Conservation (phyloP, 2,797 vertebrate species). For the Stomatorhinus walkeri region DNA sequence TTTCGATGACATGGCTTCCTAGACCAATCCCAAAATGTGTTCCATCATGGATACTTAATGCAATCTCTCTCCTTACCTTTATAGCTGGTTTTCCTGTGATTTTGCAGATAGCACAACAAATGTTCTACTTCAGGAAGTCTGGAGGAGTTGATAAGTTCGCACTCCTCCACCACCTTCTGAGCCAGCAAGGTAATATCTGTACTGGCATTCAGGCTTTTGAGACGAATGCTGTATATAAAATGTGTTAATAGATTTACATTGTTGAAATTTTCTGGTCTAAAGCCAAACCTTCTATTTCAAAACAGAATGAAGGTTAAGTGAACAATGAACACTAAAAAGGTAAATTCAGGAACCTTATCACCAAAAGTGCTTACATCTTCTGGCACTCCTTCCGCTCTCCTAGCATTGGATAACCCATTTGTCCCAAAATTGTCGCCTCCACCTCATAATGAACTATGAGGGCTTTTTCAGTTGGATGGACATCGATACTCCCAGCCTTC, state of each 20-base stretch:
- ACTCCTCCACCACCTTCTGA: slow-evolving; percentile 86
- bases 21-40: slow-evolving; percentile 29
- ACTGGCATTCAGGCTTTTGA: slow-evolving; percentile 80
- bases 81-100: slow-evolving; percentile 68
- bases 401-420: slow-evolving; percentile 73
- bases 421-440: slow-evolving; percentile 82
- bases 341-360: not conserved
- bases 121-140: slow-evolving; percentile 82
- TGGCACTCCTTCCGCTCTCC: slow-evolving; percentile 86
- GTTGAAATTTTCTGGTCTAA: not conserved
- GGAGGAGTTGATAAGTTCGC: slow-evolving; percentile 82
- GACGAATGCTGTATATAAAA: slow-evolving; percentile 55
- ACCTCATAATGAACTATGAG: slow-evolving; percentile 91
- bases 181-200: slow-evolving; percentile 80
- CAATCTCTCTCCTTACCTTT: slow-evolving; percentile 37
- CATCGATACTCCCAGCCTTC: slow-evolving; percentile 81
- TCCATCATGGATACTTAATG: slow-evolving; percentile 24
- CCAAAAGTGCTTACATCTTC: slow-evolving; percentile 75
- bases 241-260: not conserved
- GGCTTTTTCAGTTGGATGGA: slow-evolving; percentile 86
- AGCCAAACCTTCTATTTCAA: not conserved
- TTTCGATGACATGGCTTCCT: not conserved
- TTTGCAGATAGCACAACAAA: slow-evolving; percentile 83
- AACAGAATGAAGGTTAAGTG: not conserved
- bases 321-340: slow-evolving; percentile 47